Percentiles rank a stretch among this genome's conserved stretches.
These are phyloP conservation scores for Melinaea marsaeus DNA, from an alignment of 2,888 invertebrate species.

Conservation along the genomic window DNA sequence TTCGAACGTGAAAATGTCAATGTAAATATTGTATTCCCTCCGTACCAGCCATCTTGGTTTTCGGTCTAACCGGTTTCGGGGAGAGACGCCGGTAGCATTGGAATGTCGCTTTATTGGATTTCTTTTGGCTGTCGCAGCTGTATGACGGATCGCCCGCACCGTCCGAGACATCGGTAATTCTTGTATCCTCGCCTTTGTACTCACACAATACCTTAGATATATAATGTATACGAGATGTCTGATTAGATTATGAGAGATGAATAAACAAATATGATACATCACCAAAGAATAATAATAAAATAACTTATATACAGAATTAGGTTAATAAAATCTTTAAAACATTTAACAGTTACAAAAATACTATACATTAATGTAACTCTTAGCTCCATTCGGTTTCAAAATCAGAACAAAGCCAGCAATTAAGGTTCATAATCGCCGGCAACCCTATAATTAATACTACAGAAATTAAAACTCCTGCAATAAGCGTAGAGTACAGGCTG, in stretches of 20 bases:
- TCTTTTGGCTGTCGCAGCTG: conserved; percentile 35
- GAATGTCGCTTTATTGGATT: conserved; percentile 52
- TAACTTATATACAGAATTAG: background rate
- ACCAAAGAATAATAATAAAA: background rate
- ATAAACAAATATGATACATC: background rate
- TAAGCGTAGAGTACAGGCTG: conserved; percentile 50
- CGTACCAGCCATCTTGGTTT: conserved; percentile 64
- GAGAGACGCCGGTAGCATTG: conserved; percentile 37
- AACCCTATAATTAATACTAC: conserved; percentile 68
- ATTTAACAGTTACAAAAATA: background rate
- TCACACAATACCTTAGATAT: conserved; percentile 17
- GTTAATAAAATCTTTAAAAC: background rate
- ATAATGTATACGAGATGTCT: conserved; percentile 8
- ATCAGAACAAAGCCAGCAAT: conserved; percentile 62
- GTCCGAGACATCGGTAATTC: conserved; percentile 24
- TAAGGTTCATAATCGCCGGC: conserved; percentile 63
- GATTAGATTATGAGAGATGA: background rate
- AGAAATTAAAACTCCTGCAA: conserved; percentile 65
- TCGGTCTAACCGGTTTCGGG: conserved; percentile 61
- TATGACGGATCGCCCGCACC: conserved; percentile 27
- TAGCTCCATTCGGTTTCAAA: conserved; percentile 50
- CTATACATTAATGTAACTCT: conserved; percentile 38
- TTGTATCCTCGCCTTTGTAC: conserved; percentile 18
- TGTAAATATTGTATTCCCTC: conserved; percentile 58
- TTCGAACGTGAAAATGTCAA: conserved; percentile 59